phyloP scores from a whole-genome alignment of 2,888 invertebrate species.

The Dastarcus helophoroides region DNA sequence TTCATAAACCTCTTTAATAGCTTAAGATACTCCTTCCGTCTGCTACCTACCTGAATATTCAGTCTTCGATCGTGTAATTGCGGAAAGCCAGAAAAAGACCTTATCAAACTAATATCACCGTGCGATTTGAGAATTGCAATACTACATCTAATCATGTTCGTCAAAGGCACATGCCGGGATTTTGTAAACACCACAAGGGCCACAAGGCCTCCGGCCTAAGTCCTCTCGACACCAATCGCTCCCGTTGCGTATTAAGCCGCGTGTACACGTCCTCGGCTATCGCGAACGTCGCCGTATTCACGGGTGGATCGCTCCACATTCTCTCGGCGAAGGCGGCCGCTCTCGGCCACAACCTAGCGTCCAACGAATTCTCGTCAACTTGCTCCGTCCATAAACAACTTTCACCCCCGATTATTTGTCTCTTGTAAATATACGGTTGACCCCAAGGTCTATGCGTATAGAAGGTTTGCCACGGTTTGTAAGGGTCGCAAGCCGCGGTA shows the following conservation, averaged over 20 bases:
- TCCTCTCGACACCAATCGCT: conserved; percentile 51
- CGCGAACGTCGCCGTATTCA: conserved; percentile 25
- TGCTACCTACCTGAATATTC: too few species aligned
- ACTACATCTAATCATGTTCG: conserved; percentile 13
- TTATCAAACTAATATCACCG: conserved; percentile 24
- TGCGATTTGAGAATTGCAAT: conserved; percentile 11
- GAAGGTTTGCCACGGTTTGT: conserved; percentile 77
- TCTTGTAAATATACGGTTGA: conserved; percentile 35
- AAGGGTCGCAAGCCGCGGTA: conserved; percentile 78
- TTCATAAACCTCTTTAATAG: too few species aligned
- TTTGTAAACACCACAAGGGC: conserved; percentile 68
- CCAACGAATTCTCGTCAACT: conserved; percentile 47
- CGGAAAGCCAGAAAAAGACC: too few species aligned
- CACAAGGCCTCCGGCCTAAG: conserved; percentile 59
- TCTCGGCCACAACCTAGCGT: conserved; percentile 73
- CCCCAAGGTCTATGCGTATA: conserved; percentile 75
- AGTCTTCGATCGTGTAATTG: too few species aligned
- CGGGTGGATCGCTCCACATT: conserved; percentile 54
- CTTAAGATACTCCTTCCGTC: too few species aligned
- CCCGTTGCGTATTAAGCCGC: conserved; percentile 54
- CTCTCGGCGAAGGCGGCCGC: conserved; percentile 73
- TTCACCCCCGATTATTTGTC: conserved; percentile 58
- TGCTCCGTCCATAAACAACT: conserved; percentile 82
- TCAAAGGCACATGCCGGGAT: conserved; percentile 60
- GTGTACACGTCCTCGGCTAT: conserved; percentile 56